Evolutionary conservation across 2,113 vertebrate species (phyloP), one percentile per base, ranked within the genome.

Genomic region (Australoheros scitulus): DNA sequence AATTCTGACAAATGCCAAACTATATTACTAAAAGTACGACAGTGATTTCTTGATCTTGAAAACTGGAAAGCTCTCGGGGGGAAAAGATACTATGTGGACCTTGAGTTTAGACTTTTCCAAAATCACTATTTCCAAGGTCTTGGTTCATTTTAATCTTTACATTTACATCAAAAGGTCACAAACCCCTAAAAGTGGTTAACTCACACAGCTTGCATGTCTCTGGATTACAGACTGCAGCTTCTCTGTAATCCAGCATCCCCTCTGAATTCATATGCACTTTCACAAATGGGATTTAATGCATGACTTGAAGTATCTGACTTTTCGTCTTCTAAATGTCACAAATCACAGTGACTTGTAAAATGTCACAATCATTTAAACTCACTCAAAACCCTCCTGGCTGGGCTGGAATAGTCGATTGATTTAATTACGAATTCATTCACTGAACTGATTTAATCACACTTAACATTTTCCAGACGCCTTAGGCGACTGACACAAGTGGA

Each of bases 261-360:
- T 83, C 47, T 29, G 2, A 14, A 18, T 60, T 32, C 60, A n/a
- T 13, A 20, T 77, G 41, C 17, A 26, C 57, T 57, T 56, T 77
- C 47, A 76, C 56, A 81, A 84, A 81, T 52, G 5, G 36, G 59
- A 83, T 81, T 84, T 32, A 41, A 79, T 43, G 50, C 32, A 76
- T 15, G 32, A 60, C 13, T 29, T 11, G 47, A 74, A 76, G n/a
- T 43, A 55, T 75, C 41, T 4, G 14, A 77, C n/a, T 78, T 79
- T 41, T n/a, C 32, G 57, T 75, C 57, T n/a, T 68, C 55, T 58
- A 43, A 76, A n/a, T 65, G 29, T 76, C 79, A 61, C 60, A 74
- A 83, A 77, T 82, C 78, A 76, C 50, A 22, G 29, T 47, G 11
- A 57, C 43, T 86, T 86, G 26, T 82, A 58, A 85, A 88, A 88